Base-by-base conservation (phyloP, 2,113 vertebrate genomes). In the Spea multiplicata region DNA sequence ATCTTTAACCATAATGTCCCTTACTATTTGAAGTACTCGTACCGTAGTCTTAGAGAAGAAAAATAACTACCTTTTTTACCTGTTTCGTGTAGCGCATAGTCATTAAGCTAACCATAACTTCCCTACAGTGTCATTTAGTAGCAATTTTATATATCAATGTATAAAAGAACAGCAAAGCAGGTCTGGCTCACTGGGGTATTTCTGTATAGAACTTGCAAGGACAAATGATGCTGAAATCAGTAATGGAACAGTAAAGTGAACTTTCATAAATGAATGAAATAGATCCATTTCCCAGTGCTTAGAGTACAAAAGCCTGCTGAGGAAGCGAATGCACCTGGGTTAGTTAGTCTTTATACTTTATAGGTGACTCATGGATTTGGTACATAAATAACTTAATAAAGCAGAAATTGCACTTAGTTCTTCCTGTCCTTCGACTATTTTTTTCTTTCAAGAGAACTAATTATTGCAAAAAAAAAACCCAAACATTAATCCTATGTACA, bases 341-440 rank as follows among this genome's bases (percentile, higher is more conserved):
- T 79, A 78, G 80, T 83, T 82, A 79, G 86, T 84, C 82, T 65
- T 86, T 84, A 78, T 86, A 71, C 74, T 74, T 76, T 64, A 80
- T 67, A 86, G 69, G 57, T 83, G 84, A 88, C 73, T 88, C 85
- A 87, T 81, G 72, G 66, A 72, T 86, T 83, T 73, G 82, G 59
- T 65, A 73, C 78, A 77, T 81, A 85, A 83, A 80, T 66, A 85
- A 81, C 49, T 16, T 83, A 83, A 83, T 50, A 81, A 84, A 84
- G 85, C 73, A 81, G 73, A 84, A 84, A 79, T 81, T 76, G 83
- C 85, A 84, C 80, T 73, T 82, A 75, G 81, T 73, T 57, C 73
- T 84, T 81, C 73, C 78, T 84, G 82, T 69, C 71, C 61, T 83
- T 77, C 75, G 67, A 82, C 71, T 49, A 74, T 61, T 62, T 66